Conservation (phyloP, 2,797 vertebrate genomes). For the Luscinia luscinia region DNA sequence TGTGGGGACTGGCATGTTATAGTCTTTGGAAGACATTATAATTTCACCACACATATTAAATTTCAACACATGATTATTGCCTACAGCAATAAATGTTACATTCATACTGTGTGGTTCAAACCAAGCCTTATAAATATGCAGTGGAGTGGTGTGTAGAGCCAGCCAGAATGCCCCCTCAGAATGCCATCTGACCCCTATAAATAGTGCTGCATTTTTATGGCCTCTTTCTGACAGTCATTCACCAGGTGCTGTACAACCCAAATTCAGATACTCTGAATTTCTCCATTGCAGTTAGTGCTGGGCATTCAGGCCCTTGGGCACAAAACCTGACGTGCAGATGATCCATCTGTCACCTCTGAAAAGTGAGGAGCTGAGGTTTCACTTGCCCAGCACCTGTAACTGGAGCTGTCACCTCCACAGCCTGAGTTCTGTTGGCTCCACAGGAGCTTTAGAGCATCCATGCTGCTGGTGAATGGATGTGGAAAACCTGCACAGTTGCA, state of each 20-base stretch:
- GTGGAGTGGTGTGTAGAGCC: not conserved
- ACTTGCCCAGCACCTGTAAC: not conserved
- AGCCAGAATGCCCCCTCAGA: slow-evolving; percentile 5
- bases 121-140: slow-evolving; percentile 40
- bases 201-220: slow-evolving; percentile 13
- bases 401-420: not conserved
- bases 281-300: not conserved
- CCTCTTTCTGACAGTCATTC: not conserved
- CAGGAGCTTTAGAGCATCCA: not conserved
- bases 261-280: not conserved
- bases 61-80: slow-evolving; percentile 8
- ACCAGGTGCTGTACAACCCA: not conserved
- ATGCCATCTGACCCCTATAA: slow-evolving; percentile 37
- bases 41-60: not conserved
- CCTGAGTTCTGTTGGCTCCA: not conserved
- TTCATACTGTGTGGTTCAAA: slow-evolving; percentile 6
- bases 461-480: not conserved
- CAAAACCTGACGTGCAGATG: not conserved
- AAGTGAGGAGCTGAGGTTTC: not conserved
- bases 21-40: not conserved
- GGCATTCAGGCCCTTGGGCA: not conserved
- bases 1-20: not conserved
- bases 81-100: slow-evolving; percentile 30
- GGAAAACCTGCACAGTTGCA: not conserved
- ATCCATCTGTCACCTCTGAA: not conserved